Evolutionary conservation across 2,113 vertebrate species (phyloP).

Genomic region (Channa argus): DNA sequence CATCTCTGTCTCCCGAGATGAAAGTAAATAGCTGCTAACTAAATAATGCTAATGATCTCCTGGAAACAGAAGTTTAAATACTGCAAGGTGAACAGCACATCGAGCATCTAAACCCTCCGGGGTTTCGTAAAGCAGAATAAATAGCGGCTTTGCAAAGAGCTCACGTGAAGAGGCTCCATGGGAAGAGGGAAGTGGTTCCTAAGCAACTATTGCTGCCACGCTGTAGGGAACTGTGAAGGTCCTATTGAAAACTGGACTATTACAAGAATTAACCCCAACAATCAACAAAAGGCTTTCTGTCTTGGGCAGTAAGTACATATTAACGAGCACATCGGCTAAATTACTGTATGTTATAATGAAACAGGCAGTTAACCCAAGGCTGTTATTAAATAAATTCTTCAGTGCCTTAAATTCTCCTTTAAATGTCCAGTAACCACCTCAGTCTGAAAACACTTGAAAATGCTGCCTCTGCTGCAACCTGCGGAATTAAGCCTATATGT

Average conservation of each 20-base stretch:
- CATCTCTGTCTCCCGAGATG: conserved; percentile 65
- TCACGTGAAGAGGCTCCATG: conserved; percentile 19
- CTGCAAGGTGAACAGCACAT: conserved; percentile 44
- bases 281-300: conserved; percentile 36
- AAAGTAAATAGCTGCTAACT: conserved; percentile 68
- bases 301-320: conserved; percentile 33
- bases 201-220: conserved; percentile 66
- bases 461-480: not conserved
- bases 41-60: conserved; percentile 67
- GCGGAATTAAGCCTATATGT: not conserved
- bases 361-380: not conserved
- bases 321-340: conserved; percentile 28
- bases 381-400: conserved; percentile 14
- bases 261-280: conserved; percentile 47
- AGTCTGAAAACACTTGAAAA: not conserved
- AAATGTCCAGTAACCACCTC: not conserved
- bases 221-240: conserved; percentile 33
- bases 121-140: conserved; percentile 48
- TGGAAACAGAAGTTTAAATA: conserved; percentile 48
- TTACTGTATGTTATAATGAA: conserved; percentile 21
- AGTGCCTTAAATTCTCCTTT: not conserved
- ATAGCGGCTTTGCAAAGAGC: conserved; percentile 29
- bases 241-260: conserved; percentile 50
- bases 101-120: conserved; percentile 52
- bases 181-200: conserved; percentile 65